Conservation (phyloP, 2,797 vertebrate genomes). For the Epinephelus coioides region DNA sequence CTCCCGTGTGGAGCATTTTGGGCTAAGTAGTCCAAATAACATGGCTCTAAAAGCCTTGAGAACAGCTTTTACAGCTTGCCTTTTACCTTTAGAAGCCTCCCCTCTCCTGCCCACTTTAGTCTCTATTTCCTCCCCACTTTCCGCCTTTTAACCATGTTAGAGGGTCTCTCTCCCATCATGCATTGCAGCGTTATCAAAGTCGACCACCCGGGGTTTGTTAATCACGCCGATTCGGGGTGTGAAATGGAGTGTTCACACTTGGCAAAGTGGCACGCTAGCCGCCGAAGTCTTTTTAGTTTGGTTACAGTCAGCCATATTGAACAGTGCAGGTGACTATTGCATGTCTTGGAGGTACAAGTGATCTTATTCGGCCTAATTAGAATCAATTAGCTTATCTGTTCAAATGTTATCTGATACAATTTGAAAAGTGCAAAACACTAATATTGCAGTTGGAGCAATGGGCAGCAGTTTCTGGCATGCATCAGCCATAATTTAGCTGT, state of each 20-base stretch:
- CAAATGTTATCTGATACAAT: background rate
- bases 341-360: constrained; percentile 15
- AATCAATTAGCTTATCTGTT: constrained; percentile 33
- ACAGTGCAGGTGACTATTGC: constrained; percentile 35
- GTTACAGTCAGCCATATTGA: constrained; percentile 56
- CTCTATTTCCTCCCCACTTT: constrained; percentile 75
- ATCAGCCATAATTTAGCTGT: constrained; percentile 13
- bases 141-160: constrained; percentile 73
- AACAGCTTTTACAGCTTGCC: constrained; percentile 69
- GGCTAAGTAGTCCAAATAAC: constrained; percentile 80
- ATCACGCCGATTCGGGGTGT: constrained; percentile 71
- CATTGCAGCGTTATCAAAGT: constrained; percentile 74
- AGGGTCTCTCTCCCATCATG: constrained; percentile 71
- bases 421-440: constrained; percentile 7
- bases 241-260: constrained; percentile 74
- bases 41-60: constrained; percentile 76
- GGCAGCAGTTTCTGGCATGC: background rate
- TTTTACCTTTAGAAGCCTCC: constrained; percentile 75
- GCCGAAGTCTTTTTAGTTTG: constrained; percentile 43
- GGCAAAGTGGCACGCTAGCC: constrained; percentile 38
- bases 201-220: constrained; percentile 74
- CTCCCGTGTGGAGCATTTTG: constrained; percentile 64
- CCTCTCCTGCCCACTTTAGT: constrained; percentile 71
- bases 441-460: background rate
- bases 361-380: constrained; percentile 34